Conservation (phyloP, 2,888 invertebrate genomes). For the Drosophila eohydei region DNA sequence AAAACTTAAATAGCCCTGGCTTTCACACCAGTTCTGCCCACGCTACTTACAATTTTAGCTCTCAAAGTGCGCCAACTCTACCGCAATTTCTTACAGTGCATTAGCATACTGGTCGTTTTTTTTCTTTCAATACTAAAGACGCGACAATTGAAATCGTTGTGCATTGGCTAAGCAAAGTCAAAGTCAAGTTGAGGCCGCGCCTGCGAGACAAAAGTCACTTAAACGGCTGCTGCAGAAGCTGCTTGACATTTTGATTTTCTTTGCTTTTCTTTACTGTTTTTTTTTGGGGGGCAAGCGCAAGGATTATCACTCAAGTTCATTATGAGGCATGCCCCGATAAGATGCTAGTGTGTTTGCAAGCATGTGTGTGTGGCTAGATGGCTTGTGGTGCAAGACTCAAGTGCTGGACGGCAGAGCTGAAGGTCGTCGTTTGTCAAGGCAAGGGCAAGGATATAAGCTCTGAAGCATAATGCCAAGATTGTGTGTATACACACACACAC, state of each 20-base stretch:
- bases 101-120: not conserved
- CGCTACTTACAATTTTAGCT: too few relatives aligned
- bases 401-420: slow-evolving; percentile 59
- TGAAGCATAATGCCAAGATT: slow-evolving; percentile 38
- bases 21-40: too few relatives aligned
- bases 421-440: slow-evolving; percentile 60
- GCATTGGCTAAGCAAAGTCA: slow-evolving; percentile 37
- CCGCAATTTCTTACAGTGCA: not conserved
- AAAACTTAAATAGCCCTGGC: not conserved
- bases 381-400: slow-evolving; percentile 21
- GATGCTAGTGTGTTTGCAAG: slow-evolving; percentile 24
- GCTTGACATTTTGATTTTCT: slow-evolving; percentile 60
- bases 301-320: slow-evolving; percentile 79
- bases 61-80: not conserved
- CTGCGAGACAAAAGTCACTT: slow-evolving; percentile 16
- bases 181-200: slow-evolving; percentile 27
- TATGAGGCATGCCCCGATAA: slow-evolving; percentile 66
- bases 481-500: slow-evolving; percentile 24
- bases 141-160: slow-evolving; percentile 14
- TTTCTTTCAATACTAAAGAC: not conserved
- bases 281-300: slow-evolving; percentile 46
- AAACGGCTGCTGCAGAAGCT: slow-evolving; percentile 13
- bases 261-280: slow-evolving; percentile 10
- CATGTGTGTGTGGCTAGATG: not conserved
- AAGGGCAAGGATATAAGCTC: slow-evolving; percentile 63